These are phyloP conservation scores for Macquaria ambigua DNA, from an alignment of 2,113 vertebrate species.

Conservation along the genomic window DNA sequence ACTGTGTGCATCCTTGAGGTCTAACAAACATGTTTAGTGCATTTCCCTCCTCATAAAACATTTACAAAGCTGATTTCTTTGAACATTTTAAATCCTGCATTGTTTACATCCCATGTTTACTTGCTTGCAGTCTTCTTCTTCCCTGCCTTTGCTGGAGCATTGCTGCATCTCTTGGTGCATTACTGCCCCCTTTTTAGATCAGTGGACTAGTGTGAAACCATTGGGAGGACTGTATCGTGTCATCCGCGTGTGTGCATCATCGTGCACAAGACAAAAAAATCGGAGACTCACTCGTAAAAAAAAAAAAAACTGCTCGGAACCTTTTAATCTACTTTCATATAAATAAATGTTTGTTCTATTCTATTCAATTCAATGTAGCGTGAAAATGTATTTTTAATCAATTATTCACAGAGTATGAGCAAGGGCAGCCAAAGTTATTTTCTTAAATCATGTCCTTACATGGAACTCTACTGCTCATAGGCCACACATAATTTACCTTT, in stretches of 20 bases:
- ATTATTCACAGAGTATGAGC: constrained; percentile 5
- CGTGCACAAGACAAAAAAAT: not conserved
- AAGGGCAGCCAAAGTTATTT: constrained; percentile 39
- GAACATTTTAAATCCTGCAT: too few relatives aligned
- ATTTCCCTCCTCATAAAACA: too few relatives aligned
- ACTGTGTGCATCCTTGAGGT: not conserved
- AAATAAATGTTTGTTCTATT: not conserved
- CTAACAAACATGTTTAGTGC: too few relatives aligned
- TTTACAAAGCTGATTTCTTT: too few relatives aligned
- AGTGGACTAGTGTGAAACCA: not conserved
- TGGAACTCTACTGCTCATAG: constrained; percentile 28
- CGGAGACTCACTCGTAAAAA: too few relatives aligned
- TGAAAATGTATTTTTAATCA: constrained; percentile 36
- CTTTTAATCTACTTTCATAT: not conserved
- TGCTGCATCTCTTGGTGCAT: too few relatives aligned
- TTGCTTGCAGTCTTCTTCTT: too few relatives aligned
- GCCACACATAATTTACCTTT: constrained; percentile 54
- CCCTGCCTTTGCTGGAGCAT: too few relatives aligned
- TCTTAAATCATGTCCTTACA: constrained; percentile 39
- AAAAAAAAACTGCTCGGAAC: too few relatives aligned
- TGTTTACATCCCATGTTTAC: too few relatives aligned
- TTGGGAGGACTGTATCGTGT: not conserved
- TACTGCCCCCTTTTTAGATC: not conserved
- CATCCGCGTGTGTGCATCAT: not conserved
- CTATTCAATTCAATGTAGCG: too few relatives aligned